These are phyloP conservation scores for Amyelois transitella DNA, from an alignment of 1,140 invertebrate genomes.

Conservation along the genomic window DNA sequence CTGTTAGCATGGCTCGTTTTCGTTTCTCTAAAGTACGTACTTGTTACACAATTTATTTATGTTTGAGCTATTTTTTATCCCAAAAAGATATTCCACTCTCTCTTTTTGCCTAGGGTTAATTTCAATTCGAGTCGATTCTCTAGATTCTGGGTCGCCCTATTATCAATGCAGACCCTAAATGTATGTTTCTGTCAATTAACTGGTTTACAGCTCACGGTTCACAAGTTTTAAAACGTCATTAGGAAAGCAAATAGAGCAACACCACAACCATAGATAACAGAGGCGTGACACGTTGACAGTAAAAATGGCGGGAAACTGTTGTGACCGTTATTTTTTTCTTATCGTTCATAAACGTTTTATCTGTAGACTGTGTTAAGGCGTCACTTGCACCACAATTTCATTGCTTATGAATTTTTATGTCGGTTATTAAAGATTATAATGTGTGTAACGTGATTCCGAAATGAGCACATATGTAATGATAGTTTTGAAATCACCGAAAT, in stretches of 20 bases:
- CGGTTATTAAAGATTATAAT: not conserved
- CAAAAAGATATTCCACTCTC: too few relatives aligned
- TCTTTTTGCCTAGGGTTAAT: too few relatives aligned
- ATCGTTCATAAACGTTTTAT: constrained; percentile 35
- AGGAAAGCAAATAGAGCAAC: constrained; percentile 15
- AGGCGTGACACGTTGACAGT: constrained; percentile 10
- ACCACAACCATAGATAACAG: constrained; percentile 14
- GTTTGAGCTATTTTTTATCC: too few relatives aligned
- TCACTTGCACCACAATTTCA: constrained; percentile 24
- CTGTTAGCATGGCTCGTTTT: too few relatives aligned
- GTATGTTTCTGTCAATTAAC: constrained; percentile 5
- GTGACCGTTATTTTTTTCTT: constrained; percentile 45
- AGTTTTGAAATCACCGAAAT: not conserved
- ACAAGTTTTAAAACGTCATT: constrained; percentile 8
- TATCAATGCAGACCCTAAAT: too few relatives aligned
- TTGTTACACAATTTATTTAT: too few relatives aligned
- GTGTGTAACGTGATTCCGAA: not conserved
- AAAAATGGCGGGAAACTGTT: constrained; percentile 33
- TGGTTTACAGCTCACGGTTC: constrained; percentile 10
- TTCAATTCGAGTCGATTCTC: too few relatives aligned
- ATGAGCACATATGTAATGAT: not conserved
- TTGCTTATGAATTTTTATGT: constrained; percentile 6
- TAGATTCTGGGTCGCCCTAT: too few relatives aligned
- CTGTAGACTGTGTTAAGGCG: constrained; percentile 29
- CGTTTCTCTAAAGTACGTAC: too few relatives aligned